Evolutionary conservation across 2,797 vertebrate genomes (phyloP).

Genomic region (Acanthiza pusilla): DNA sequence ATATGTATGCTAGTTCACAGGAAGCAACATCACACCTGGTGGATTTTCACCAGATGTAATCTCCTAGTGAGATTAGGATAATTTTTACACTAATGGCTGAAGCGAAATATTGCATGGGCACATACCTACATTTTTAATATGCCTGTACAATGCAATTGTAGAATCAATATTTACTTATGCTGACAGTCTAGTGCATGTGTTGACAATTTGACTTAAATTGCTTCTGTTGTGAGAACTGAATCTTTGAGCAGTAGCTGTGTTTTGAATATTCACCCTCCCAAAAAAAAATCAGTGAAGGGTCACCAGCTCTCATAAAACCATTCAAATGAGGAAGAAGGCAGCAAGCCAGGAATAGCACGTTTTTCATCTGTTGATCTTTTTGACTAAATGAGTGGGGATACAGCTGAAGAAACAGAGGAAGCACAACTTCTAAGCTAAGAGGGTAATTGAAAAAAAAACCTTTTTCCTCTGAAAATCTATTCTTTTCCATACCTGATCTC

Average conservation of each 20-base stretch:
- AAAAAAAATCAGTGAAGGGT: neutral
- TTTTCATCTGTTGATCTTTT: neutral
- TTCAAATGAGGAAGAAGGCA: neutral
- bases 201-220: neutral
- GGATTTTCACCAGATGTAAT: neutral
- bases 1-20: neutral
- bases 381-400: neutral
- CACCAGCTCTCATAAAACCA: neutral
- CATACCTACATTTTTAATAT: neutral
- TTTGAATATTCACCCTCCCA: neutral
- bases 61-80: neutral
- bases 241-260: neutral
- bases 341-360: accelerated
- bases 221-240: neutral
- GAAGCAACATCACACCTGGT: neutral
- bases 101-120: neutral
- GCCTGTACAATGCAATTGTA: neutral
- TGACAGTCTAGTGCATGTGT: neutral
- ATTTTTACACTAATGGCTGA: neutral
- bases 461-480: neutral
- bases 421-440: neutral
- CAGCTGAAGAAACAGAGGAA: neutral
- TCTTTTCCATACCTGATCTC: neutral
- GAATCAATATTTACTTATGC: neutral
- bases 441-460: neutral